Evolutionary conservation across 2,888 invertebrate species (phyloP).

Genomic region (Metalampra italica): DNA sequence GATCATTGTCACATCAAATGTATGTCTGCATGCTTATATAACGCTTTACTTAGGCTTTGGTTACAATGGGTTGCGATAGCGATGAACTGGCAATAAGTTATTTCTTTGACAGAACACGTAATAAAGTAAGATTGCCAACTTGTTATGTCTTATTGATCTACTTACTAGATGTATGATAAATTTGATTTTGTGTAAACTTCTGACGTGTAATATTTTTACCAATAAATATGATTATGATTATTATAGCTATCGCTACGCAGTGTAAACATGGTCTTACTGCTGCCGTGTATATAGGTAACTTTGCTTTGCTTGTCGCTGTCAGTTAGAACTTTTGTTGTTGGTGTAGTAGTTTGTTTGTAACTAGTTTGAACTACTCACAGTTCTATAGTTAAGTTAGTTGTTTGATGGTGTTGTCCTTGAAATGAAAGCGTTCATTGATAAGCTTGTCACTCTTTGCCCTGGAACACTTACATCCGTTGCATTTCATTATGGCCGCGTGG

Average conservation of each 20-base stretch:
- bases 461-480: too few species aligned
- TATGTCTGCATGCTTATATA: constrained; percentile 51
- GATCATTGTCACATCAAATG: constrained; percentile 85
- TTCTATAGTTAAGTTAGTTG: not conserved
- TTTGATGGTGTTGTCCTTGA: not conserved
- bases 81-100: too few species aligned
- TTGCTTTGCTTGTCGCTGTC: not conserved
- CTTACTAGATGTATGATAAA: too few species aligned
- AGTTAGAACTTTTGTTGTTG: not conserved
- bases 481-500: too few species aligned
- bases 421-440: too few species aligned
- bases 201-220: too few species aligned
- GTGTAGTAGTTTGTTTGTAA: not conserved
- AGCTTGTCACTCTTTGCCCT: too few species aligned
- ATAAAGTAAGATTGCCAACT: too few species aligned
- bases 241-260: not conserved
- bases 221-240: too few species aligned
- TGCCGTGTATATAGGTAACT: not conserved
- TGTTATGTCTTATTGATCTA: too few species aligned
- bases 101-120: too few species aligned
- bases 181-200: too few species aligned
- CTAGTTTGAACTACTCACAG: not conserved
- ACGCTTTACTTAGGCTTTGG: constrained; percentile 5
- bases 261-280: not conserved
- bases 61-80: not conserved